Base-by-base conservation (phyloP, 1,140 invertebrate species). In the Zophobas morio region DNA sequence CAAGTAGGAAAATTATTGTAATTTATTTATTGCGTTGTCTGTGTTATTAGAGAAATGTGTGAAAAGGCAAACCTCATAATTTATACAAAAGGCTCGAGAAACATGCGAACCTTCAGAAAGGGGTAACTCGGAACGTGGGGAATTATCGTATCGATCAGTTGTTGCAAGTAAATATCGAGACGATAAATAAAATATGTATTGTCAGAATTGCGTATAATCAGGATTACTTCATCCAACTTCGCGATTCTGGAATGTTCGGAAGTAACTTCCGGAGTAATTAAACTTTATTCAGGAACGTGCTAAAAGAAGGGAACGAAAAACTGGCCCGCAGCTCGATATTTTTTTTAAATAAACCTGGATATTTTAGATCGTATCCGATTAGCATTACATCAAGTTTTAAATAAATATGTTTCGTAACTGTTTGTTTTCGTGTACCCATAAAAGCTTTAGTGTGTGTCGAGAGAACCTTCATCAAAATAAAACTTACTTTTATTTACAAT, bases 241-340 rank as follows among this genome's bases (percentile, higher is more conserved):
- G 51, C 49, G 56, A 56, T 56, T 40, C 39, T 40, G 71, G 71
- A 73, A 73, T 73, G 49, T 56, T 73, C 33, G 20, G 37, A 39
- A 73, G 51, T 37, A 73, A 73, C 71, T 73, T 73, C 49, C 54
- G 56, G 33, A 73, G 71, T 56, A 73, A 73, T 73, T 73, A 73
- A 73, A 56, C 32, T 73, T 73, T 73, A 73, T 73, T 73, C 56
- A 54, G 49, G 36, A 20, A 20, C 20, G 20, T 20, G 20, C 20
- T 20, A 20, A 20, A 20, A 20, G 20, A 20, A 20, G 20, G 20
- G 20, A 20, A 20, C 20, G 20, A 20, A 20, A 20, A 20, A 20
- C 20, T 20, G 20, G 20, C 20, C 20, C 20, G 20, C 20, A 20
- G 20, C 20, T 20, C 20, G 20, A 20, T 20, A 20, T 20, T 20